Conservation (phyloP, 1,140 invertebrate species). For the Calycopis cecrops region DNA sequence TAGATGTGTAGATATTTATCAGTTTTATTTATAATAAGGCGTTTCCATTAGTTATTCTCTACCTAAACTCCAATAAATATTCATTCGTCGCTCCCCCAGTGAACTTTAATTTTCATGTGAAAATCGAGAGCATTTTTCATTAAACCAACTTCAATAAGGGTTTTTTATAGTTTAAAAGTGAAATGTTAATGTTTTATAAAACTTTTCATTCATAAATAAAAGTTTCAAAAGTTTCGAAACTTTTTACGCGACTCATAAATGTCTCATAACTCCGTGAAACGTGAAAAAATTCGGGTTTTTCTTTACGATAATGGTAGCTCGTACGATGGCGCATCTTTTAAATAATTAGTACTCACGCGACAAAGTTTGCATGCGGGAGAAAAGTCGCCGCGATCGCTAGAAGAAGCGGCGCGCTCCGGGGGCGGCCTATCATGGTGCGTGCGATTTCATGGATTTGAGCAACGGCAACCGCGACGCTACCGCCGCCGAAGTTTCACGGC, state of each 20-base stretch:
- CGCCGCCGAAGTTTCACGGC: slow-evolving; percentile 44
- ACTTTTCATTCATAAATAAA: neutral
- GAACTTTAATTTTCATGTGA: no score
- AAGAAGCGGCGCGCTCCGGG: slow-evolving; percentile 50
- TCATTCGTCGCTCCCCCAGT: no score
- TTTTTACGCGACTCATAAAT: neutral
- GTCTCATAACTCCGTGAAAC: neutral
- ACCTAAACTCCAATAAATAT: no score
- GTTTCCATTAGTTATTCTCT: no score
- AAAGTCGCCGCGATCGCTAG: slow-evolving; percentile 50
- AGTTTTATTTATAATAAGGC: no score
- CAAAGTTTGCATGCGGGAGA: slow-evolving; percentile 53
- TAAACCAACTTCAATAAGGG: no score
- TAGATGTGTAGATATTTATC: no score
- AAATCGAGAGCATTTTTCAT: no score
- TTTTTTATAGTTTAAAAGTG: neutral
- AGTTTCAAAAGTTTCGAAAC: neutral
- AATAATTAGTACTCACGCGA: slow-evolving; percentile 51
- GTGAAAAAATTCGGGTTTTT: neutral
- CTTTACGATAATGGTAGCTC: neutral
- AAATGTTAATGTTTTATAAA: neutral
- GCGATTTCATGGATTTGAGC: slow-evolving; percentile 36
- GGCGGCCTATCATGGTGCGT: slow-evolving; percentile 52
- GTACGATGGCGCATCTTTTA: neutral
- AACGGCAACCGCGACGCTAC: slow-evolving; percentile 25